These are phyloP conservation scores for Ovis aries DNA, from an alignment of 2,113 vertebrate genomes.

Conservation along the genomic window DNA sequence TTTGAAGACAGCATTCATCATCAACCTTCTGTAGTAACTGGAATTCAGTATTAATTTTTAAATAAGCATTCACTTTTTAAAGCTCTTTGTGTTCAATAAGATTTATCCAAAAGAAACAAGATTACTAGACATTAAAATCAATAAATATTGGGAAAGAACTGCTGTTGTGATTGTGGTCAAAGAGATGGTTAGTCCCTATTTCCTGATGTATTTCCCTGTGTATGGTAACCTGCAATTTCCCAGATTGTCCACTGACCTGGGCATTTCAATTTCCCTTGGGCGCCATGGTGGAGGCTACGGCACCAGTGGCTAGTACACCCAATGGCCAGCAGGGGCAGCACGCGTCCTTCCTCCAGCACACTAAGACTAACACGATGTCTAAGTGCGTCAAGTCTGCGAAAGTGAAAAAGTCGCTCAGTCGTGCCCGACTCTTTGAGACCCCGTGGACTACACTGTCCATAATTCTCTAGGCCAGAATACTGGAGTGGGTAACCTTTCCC, in stretches of 20 bases:
- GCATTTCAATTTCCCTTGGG: not conserved
- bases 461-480: not conserved
- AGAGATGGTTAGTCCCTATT: not conserved
- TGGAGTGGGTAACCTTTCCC: not conserved
- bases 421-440: fast-evolving
- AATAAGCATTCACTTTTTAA: not conserved
- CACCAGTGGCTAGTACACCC: not conserved
- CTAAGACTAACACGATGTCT: no score
- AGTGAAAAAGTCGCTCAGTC: not conserved
- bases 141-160: not conserved
- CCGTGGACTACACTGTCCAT: not conserved
- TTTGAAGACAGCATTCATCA: not conserved
- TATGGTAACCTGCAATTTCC: not conserved
- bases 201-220: not conserved
- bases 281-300: fast-evolving
- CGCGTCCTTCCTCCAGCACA: not conserved
- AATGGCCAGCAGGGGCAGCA: not conserved
- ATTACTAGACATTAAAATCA: not conserved
- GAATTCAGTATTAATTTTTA: not conserved
- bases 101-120: not conserved
- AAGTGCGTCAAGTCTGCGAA: not conserved
- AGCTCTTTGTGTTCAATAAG: not conserved
- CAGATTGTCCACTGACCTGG: not conserved
- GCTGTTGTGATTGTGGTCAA: not conserved
- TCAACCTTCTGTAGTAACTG: not conserved